Evolutionary conservation across 2,797 vertebrate genomes (phyloP).

Genomic region (Labroides dimidiatus): DNA sequence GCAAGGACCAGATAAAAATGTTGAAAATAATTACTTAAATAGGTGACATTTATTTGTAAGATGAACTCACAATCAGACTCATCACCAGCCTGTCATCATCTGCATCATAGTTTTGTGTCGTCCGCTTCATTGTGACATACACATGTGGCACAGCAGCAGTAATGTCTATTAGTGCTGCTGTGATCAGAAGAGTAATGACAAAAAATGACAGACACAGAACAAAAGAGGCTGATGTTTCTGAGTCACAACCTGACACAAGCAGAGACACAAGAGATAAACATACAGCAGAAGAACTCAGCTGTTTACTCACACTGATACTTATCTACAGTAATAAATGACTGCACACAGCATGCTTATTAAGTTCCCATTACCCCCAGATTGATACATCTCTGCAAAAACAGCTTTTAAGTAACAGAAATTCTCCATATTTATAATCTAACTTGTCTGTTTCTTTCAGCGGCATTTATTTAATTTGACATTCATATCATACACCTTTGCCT

Average conservation of each 20-base stretch:
- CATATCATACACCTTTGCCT: no score
- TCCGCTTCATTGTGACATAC: constrained; percentile 20
- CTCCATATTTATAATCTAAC: no score
- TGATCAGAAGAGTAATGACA: constrained; percentile 21
- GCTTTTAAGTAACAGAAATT: neutral
- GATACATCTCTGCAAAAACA: neutral
- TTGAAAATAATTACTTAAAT: no score
- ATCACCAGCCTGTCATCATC: neutral
- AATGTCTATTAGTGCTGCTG: constrained; percentile 44
- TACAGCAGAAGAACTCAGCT: constrained; percentile 29
- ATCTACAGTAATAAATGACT: constrained; percentile 19
- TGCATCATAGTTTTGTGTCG: constrained; percentile 19
- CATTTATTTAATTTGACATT: no score
- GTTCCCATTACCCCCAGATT: constrained; percentile 13
- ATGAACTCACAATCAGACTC: neutral
- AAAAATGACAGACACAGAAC: neutral
- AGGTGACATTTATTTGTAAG: no score
- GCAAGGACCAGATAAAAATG: no score
- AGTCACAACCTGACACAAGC: constrained; percentile 50
- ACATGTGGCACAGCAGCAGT: no score
- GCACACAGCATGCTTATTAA: constrained; percentile 14
- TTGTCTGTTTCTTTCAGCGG: no score
- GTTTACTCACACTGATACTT: constrained; percentile 27
- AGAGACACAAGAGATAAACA: constrained; percentile 36
- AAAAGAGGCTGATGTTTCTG: constrained; percentile 44